phyloP scores from a whole-genome alignment of 2,113 vertebrate genomes.

The Pituophis catenifer region DNA sequence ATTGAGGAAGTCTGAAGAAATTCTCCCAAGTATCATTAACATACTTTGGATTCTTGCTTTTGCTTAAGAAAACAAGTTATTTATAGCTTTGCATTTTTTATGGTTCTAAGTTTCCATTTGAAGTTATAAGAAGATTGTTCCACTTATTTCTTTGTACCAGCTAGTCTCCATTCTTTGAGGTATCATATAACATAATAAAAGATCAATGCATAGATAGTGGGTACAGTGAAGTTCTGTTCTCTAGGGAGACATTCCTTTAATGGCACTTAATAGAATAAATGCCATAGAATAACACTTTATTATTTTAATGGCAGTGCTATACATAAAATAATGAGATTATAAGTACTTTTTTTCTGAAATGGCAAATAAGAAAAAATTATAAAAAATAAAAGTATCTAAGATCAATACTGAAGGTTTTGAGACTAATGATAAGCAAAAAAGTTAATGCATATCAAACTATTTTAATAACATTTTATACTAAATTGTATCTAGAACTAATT shows the following conservation, averaged over 20 bases:
- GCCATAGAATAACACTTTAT: background rate
- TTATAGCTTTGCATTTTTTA: conserved; percentile 22
- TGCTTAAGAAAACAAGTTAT: conserved; percentile 16
- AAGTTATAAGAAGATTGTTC: conserved; percentile 22
- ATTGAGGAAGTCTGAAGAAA: conserved; percentile 9
- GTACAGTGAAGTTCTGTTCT: background rate
- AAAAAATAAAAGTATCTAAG: background rate
- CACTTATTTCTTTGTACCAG: conserved; percentile 19
- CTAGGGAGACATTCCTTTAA: background rate
- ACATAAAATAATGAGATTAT: background rate
- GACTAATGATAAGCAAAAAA: background rate
- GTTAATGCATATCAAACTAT: background rate
- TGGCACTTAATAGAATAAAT: background rate
- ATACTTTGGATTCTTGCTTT: conserved; percentile 6
- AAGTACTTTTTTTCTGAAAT: background rate
- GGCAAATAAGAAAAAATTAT: background rate
- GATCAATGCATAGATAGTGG: background rate
- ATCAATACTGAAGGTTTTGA: background rate
- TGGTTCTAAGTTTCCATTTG: conserved; percentile 28
- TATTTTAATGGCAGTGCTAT: background rate
- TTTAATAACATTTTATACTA: background rate
- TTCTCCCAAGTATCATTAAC: conserved; percentile 21
- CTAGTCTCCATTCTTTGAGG: background rate
- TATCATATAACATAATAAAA: conserved; percentile 10
- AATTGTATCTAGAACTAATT: background rate